Percentiles rank a stretch among this genome's conserved stretches.
These are phyloP conservation scores for Limnephilus marmoratus DNA, from an alignment of 2,888 invertebrate species.

Conservation along the genomic window DNA sequence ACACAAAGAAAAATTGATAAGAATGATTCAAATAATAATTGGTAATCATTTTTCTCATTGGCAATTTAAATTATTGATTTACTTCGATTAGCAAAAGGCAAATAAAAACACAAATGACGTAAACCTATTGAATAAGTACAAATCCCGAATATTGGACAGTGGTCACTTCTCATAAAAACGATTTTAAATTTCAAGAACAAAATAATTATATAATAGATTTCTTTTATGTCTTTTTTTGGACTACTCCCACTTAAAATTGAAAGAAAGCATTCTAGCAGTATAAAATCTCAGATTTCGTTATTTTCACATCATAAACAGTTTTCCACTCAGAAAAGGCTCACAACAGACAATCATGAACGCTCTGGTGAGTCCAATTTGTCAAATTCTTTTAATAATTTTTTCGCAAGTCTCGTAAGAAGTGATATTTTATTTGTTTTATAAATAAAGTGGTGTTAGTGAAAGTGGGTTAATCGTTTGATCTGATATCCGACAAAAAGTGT, in stretches of 20 bases:
- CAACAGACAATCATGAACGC: slow-evolving; percentile 37
- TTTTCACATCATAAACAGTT: slow-evolving; percentile 60
- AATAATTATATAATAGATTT: slow-evolving; percentile 8
- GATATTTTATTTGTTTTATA: background rate
- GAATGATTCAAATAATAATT: background rate
- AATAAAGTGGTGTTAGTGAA: background rate
- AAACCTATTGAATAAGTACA: background rate
- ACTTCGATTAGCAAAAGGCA: background rate
- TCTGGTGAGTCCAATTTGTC: slow-evolving; percentile 18
- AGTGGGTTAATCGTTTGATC: background rate
- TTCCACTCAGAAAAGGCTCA: slow-evolving; percentile 63
- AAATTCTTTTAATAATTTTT: background rate
- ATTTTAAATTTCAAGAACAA: background rate
- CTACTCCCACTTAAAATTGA: slow-evolving; percentile 15
- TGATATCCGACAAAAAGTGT: slow-evolving; percentile 46
- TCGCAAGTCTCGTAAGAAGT: background rate
- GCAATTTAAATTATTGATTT: background rate
- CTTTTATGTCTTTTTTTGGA: slow-evolving; percentile 13
- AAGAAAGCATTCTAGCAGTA: slow-evolving; percentile 24
- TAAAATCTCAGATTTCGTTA: background rate
- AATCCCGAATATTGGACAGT: background rate
- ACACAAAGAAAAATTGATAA: background rate
- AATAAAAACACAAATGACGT: background rate
- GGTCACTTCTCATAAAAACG: background rate
- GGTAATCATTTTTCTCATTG: background rate